A percentile compares a stretch with the other conserved stretches of the same genome.
Conservation (phyloP, 2,888 invertebrate species). For the Schizotus pectinicornis region DNA sequence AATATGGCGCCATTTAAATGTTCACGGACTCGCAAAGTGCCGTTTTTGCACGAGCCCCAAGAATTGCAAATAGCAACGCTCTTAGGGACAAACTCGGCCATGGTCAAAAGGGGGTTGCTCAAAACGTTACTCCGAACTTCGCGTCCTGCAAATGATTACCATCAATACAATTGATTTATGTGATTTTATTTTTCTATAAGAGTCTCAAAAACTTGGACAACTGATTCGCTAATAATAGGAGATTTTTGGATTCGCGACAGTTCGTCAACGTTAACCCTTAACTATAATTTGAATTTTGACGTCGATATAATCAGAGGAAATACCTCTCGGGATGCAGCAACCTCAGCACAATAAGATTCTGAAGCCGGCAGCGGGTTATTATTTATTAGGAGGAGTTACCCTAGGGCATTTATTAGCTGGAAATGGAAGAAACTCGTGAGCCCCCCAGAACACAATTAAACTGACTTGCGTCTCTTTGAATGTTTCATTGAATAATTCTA, state of each 20-base stretch:
- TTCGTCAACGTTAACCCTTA: constrained; percentile 6
- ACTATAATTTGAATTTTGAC: constrained; percentile 16
- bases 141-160: too few species aligned
- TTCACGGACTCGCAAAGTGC: not conserved
- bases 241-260: constrained; percentile 12
- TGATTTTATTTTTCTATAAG: too few species aligned
- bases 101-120: too few species aligned
- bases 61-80: too few species aligned
- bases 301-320: constrained; percentile 10
- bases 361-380: constrained; percentile 21
- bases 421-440: not conserved
- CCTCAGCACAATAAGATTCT: constrained; percentile 8
- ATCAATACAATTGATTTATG: constrained; percentile 8
- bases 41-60: too few species aligned
- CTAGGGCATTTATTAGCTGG: constrained; percentile 5
- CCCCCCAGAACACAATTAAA: constrained; percentile 3
- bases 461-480: constrained; percentile 1
- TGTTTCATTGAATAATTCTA: not conserved
- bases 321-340: constrained; percentile 12
- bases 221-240: not conserved
- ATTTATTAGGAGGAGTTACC: constrained; percentile 23
- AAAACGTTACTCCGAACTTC: too few species aligned
- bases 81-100: too few species aligned
- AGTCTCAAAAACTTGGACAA: too few species aligned
- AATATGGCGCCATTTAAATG: not conserved